These are phyloP conservation scores for Rhingia campestris DNA, from an alignment of 2,888 invertebrate genomes.

Conservation along the genomic window DNA sequence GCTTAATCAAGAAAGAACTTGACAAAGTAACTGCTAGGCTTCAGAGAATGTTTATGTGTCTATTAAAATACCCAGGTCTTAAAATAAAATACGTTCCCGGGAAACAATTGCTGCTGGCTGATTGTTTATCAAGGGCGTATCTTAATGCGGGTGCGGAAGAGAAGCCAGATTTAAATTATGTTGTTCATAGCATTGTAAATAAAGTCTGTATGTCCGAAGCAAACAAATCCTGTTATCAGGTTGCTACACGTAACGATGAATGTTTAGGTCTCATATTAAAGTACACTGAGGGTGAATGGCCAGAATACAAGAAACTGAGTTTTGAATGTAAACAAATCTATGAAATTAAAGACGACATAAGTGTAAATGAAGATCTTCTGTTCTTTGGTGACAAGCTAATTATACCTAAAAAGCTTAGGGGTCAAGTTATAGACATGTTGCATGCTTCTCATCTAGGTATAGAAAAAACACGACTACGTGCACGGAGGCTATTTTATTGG, in stretches of 20 bases:
- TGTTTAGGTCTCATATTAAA: conserved; percentile 26
- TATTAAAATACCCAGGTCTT: conserved; percentile 76
- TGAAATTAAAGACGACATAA: conserved; percentile 48
- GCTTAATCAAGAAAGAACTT: not conserved
- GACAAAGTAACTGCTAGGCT: conserved; percentile 20
- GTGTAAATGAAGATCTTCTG: conserved; percentile 49
- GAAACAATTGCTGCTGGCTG: conserved; percentile 65
- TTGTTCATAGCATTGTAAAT: conserved; percentile 60
- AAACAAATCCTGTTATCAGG: conserved; percentile 54
- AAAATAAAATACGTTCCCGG: conserved; percentile 73
- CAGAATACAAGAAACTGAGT: conserved; percentile 55
- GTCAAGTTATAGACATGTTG: conserved; percentile 72
- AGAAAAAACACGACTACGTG: conserved; percentile 76
- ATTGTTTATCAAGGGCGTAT: conserved; percentile 72
- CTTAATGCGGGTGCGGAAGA: conserved; percentile 42
- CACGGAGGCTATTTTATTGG: conserved; percentile 77
- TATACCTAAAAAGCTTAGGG: too few species aligned
- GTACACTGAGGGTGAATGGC: conserved; percentile 68
- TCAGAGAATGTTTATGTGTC: conserved; percentile 61
- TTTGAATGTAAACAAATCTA: conserved; percentile 27
- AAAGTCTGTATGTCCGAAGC: conserved; percentile 52
- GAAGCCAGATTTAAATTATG: conserved; percentile 29
- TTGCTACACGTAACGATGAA: conserved; percentile 36
- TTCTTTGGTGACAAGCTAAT: conserved; percentile 62
- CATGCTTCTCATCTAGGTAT: conserved; percentile 78